Evolutionary conservation across 2,113 vertebrate genomes (phyloP).

Genomic region (Neodon shergylaensis): DNA sequence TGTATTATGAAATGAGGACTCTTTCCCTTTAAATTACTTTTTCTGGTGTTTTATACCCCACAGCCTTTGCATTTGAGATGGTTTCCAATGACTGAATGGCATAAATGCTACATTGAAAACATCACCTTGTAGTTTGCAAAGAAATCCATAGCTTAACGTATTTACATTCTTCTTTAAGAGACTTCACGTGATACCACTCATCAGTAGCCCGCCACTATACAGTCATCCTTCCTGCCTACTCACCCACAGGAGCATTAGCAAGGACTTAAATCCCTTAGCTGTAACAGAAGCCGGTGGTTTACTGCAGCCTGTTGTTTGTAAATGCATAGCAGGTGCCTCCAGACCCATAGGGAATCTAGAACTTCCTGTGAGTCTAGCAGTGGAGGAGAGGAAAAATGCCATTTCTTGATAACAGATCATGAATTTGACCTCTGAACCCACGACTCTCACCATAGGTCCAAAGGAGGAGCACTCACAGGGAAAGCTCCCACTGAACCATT

Average conservation of each 20-base stretch:
- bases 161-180: conserved; percentile 21
- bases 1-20: background rate
- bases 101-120: conserved; percentile 45
- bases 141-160: background rate
- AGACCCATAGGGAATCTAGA: background rate
- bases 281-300: background rate
- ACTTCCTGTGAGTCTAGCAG: background rate
- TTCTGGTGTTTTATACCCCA: background rate
- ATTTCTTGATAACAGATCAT: background rate
- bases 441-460: background rate
- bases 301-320: background rate
- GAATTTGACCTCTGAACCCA: background rate
- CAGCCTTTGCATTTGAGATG: background rate
- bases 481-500: background rate
- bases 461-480: background rate
- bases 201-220: background rate
- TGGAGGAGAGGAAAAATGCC: background rate
- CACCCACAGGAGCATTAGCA: background rate
- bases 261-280: conserved; percentile 42
- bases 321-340: background rate
- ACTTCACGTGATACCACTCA: background rate
- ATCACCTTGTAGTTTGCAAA: background rate
- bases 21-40: background rate
- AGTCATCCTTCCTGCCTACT: background rate
- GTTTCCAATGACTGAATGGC: conserved; percentile 19